Conservation (phyloP, 2,888 invertebrate species). For the Thymelicus sylvestris region DNA sequence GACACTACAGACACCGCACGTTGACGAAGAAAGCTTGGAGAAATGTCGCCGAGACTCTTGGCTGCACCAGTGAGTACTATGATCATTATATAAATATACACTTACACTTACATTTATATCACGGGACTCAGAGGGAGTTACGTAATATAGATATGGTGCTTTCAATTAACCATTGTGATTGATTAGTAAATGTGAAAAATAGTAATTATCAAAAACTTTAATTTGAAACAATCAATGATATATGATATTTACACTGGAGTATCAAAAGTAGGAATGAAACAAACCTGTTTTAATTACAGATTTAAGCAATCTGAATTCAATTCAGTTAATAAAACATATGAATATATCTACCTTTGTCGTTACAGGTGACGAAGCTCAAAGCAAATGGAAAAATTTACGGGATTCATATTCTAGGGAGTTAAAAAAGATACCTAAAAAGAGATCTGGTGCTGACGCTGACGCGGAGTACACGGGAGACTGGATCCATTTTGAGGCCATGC, state of each 20-base stretch:
- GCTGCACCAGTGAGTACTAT: not conserved
- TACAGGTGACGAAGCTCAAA: not conserved
- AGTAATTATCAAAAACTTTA: too few relatives aligned
- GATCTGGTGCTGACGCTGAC: not conserved
- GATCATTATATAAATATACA: too few relatives aligned
- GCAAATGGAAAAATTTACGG: constrained; percentile 1
- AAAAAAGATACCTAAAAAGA: not conserved
- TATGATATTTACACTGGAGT: too few relatives aligned
- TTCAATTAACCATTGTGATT: too few relatives aligned
- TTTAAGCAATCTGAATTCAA: too few relatives aligned
- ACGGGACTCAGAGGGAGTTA: too few relatives aligned
- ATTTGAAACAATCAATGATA: too few relatives aligned
- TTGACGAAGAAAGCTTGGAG: not conserved
- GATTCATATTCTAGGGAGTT: not conserved
- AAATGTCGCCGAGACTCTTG: not conserved
- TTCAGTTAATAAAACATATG: not conserved
- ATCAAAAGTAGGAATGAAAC: too few relatives aligned
- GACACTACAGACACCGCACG: not conserved
- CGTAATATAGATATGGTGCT: too few relatives aligned
- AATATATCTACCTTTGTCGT: constrained; percentile 1
- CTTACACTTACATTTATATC: too few relatives aligned
- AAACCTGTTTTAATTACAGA: too few relatives aligned
- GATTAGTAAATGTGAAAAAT: too few relatives aligned
- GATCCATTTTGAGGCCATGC: not conserved
- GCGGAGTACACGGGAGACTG: not conserved